These are phyloP conservation scores for Poecilia wingei DNA, from an alignment of 2,797 vertebrate species.

Conservation along the genomic window DNA sequence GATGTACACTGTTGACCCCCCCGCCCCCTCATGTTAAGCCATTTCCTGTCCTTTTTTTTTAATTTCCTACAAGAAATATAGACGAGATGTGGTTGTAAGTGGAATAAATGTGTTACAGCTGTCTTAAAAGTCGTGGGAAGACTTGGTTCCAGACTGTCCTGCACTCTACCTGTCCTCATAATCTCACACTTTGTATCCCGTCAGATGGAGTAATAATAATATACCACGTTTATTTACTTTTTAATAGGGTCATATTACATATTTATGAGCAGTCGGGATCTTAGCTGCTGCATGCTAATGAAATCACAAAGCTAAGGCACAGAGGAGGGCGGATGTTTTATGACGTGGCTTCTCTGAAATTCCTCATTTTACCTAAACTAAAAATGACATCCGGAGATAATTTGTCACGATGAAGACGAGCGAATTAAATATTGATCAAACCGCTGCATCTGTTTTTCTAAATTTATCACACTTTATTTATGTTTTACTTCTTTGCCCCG, in stretches of 20 bases:
- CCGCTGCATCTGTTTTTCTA: constrained; percentile 35
- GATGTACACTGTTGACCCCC: constrained; percentile 37
- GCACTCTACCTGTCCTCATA: neutral
- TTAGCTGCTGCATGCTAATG: neutral
- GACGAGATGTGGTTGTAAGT: neutral
- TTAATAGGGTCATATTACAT: neutral
- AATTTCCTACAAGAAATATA: neutral
- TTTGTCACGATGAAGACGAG: constrained; percentile 18
- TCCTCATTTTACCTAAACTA: neutral
- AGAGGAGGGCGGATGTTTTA: neutral
- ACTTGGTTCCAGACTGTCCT: neutral
- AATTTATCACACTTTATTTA: constrained; percentile 68
- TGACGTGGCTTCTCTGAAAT: neutral
- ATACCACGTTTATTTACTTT: neutral
- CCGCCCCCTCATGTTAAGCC: neutral
- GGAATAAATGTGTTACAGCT: neutral
- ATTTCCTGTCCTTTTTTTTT: constrained; percentile 28
- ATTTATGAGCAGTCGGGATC: neutral
- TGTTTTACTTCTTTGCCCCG: constrained; percentile 62
- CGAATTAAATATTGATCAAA: constrained; percentile 55
- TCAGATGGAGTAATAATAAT: neutral
- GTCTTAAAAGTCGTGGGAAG: neutral
- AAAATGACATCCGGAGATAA: neutral
- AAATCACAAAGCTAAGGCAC: neutral
- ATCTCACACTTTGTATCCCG: neutral